phyloP scores from a whole-genome alignment of 2,888 invertebrate genomes.

The Drymonia ruficornis region DNA sequence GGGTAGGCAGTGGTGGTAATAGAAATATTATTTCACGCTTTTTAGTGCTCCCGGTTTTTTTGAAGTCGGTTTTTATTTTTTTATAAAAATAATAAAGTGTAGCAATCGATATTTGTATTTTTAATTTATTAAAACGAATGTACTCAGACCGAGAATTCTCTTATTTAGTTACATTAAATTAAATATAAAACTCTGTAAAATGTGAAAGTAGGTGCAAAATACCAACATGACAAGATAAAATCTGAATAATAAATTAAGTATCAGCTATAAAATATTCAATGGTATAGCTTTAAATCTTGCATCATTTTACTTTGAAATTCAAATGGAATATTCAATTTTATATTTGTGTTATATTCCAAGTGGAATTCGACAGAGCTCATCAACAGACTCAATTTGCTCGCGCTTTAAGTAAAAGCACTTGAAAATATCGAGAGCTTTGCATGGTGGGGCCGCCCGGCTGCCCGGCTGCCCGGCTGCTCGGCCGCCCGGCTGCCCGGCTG shows the following conservation, averaged over 20 bases:
- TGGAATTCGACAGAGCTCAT: conserved; percentile 13
- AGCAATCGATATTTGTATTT: too few relatives aligned
- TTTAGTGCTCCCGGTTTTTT: too few relatives aligned
- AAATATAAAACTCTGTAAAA: too few relatives aligned
- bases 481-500: not conserved
- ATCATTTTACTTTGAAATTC: conserved; percentile 1
- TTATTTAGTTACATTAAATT: too few relatives aligned
- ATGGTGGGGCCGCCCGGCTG: too few relatives aligned
- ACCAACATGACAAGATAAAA: not conserved
- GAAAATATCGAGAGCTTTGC: conserved; percentile 14
- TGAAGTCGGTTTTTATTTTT: too few relatives aligned
- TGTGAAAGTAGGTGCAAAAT: too few relatives aligned
- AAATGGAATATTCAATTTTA: conserved; percentile 4
- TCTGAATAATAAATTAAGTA: not conserved
- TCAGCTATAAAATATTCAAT: conserved; percentile 1
- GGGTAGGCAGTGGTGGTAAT: too few relatives aligned
- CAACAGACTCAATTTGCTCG: conserved; percentile 14
- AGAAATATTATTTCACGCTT: too few relatives aligned
- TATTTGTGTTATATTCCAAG: conserved; percentile 7
- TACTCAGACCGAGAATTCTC: too few relatives aligned
- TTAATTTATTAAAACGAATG: too few relatives aligned
- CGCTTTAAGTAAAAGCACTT: conserved; percentile 16
- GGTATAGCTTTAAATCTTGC: conserved; percentile 2
- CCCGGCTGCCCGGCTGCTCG: not conserved
- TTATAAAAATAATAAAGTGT: too few relatives aligned